Base-by-base conservation (phyloP, 2,888 invertebrate species). In the Coenonympha glycerion region DNA sequence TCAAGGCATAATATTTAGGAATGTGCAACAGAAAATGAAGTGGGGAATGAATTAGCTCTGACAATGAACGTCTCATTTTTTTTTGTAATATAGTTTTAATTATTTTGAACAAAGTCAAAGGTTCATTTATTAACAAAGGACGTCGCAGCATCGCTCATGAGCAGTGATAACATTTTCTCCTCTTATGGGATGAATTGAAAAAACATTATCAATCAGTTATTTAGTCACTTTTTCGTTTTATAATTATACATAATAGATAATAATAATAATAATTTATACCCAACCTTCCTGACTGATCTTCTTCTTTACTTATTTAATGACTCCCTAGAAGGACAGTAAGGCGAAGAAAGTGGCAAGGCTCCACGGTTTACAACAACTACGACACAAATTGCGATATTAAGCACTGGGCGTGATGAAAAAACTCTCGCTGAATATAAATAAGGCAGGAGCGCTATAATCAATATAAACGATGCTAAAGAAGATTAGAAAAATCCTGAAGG, bases 361-460 rank as follows among this genome's bases (percentile, higher is more conserved):
- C 78, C 76, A 75, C 76, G 79, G 78, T 76, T 82, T 82, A 83
- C 84, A 80, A 83, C 83, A 80, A 80, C 85, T 82, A 81, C 81
- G 77, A 82, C 78, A 85, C 87, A 84, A 86, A 86, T 84, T 80
- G 86, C 83, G 81, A 86, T 86, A 86, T 87, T 85, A 85, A 86
- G 80, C 84, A 84, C 86, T 73, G 74, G 76, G 79, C 82, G 86
- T 87, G 87, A 87, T 87, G 87, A 87, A 87, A 87, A 87, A 87
- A 87, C 87, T 84, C 87, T 80, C 80, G 79, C 85, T 83, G 87
- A 87, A 87, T 87, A 87, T 87, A 87, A 87, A 87, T 87, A 84
- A 87, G 87, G 84, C 73, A 69, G 74, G 78, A 79, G 78, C 82
- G 79, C 85, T 80, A 87, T 87, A 88, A 88, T 88, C 88, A 87